Base-by-base conservation (phyloP, 2,888 invertebrate genomes). In the Diloba caeruleocephala region DNA sequence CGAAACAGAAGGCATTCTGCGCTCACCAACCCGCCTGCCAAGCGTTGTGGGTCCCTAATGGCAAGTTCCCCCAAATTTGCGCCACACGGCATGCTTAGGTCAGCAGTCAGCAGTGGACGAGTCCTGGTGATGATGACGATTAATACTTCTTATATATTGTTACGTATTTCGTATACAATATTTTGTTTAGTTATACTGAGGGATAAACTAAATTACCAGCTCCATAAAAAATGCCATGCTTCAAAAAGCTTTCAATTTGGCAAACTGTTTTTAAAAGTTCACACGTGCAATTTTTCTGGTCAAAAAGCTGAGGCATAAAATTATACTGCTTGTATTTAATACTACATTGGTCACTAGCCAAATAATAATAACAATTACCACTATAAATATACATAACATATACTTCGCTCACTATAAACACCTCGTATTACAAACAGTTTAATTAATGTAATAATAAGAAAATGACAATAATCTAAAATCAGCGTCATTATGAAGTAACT, bases 161-260 rank as follows among this genome's bases (percentile, higher is more conserved):
- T n/a, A n/a, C n/a, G n/a, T n/a, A n/a, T n/a, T n/a, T n/a, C n/a
- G n/a, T n/a, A n/a, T n/a, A n/a, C n/a, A n/a, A n/a, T n/a, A n/a
- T n/a, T n/a, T 45, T 36, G 9, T 29, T 34, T 48, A 43, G 29
- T 28, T 43, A 28, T 13, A 21, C n/a, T 39, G 5, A 23, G 33
- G n/a, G 37, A 42, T 29, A 38, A 56, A 37, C 45, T 26, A 38
- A 49, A 36, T 13, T 45, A 14, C 33, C 29, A 51, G 42, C 48
- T 25, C 33, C 19, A 31, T 44, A 41, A 49, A 52, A 64, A 59
- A 49, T 55, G 14, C n/a, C 19, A 39, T 36, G 44, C 31, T 51
- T 41, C 38, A 51, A 62, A 62, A 60, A 64, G 54, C 55, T 67
- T 57, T 64, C 28, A 57, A 61, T 59, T 70, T 74, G 60, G 64